phyloP scores from a whole-genome alignment of 2,797 vertebrate species.

The Cossypha niveicapilla region DNA sequence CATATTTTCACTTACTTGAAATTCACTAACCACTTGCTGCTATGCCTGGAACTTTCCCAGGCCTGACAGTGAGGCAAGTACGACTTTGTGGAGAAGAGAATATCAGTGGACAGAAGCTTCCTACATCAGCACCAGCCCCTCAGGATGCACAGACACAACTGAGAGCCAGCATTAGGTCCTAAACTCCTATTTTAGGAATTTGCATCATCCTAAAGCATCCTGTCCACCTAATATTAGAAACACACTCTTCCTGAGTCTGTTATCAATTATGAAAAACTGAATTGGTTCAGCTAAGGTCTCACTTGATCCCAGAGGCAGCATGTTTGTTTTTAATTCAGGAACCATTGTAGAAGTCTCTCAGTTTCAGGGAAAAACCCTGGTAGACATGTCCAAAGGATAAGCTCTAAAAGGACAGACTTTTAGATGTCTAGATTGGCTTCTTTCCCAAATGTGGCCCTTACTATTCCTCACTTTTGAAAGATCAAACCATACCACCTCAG shows the following conservation, averaged over 20 bases:
- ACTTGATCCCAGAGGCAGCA: not conserved
- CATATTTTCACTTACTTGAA: not conserved
- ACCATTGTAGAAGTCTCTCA: not conserved
- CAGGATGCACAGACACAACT: not conserved
- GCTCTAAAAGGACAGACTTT: not conserved
- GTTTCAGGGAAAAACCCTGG: not conserved
- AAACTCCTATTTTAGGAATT: not conserved
- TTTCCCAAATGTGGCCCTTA: not conserved
- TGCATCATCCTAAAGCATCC: not conserved
- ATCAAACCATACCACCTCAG: not conserved
- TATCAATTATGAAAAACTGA: not conserved
- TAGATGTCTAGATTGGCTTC: not conserved
- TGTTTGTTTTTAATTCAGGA: not conserved
- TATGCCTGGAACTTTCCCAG: not conserved
- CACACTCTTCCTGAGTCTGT: not conserved
- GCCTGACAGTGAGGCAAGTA: not conserved
- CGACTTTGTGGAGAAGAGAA: not conserved
- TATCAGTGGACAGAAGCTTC: not conserved
- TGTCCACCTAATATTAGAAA: not conserved
- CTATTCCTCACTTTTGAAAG: not conserved
- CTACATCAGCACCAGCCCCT: not conserved
- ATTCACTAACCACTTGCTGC: not conserved
- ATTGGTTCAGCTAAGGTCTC: not conserved
- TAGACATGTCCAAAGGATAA: not conserved
- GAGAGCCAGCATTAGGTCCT: not conserved